These are phyloP conservation scores for Eurystomus glaucurus DNA, from an alignment of 2,797 vertebrate genomes.

Conservation along the genomic window DNA sequence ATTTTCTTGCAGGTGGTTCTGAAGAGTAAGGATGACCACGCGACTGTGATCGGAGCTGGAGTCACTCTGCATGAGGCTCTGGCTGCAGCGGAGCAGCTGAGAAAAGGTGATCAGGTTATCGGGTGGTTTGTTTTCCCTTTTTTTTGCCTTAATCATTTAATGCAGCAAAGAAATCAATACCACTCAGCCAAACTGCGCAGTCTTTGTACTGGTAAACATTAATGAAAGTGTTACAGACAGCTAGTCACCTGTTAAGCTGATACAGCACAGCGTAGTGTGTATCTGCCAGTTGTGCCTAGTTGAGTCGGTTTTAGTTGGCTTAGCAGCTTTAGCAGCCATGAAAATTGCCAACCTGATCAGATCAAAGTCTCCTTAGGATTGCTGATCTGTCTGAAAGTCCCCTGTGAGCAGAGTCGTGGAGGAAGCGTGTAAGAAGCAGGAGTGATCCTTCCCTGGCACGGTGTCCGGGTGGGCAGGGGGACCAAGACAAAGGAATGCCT, in stretches of 20 bases:
- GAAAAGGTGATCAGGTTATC: constrained; percentile 87
- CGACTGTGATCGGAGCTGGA: constrained; percentile 93
- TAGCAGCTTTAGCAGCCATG: neutral
- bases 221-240: neutral
- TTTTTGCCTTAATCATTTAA: neutral
- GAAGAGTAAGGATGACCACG: constrained; percentile 94
- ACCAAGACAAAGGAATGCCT: rapidly evolving
- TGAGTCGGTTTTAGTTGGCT: neutral
- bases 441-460: neutral
- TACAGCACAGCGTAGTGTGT: neutral
- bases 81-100: constrained; percentile 92
- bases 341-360: neutral
- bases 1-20: constrained; percentile 87
- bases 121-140: neutral
- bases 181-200: neutral
- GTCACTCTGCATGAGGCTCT: constrained; percentile 94
- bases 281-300: neutral
- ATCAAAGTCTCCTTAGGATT: neutral
- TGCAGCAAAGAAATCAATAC: neutral
- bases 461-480: neutral
- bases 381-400: neutral
- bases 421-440: neutral
- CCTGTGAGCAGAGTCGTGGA: neutral
- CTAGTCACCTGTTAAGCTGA: neutral
- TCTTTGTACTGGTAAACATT: neutral